A percentile compares a stretch with the other conserved stretches of the same genome.
Evolutionary conservation across 2,797 vertebrate genomes (phyloP).

Genomic region (Limnodromus scolopaceus): DNA sequence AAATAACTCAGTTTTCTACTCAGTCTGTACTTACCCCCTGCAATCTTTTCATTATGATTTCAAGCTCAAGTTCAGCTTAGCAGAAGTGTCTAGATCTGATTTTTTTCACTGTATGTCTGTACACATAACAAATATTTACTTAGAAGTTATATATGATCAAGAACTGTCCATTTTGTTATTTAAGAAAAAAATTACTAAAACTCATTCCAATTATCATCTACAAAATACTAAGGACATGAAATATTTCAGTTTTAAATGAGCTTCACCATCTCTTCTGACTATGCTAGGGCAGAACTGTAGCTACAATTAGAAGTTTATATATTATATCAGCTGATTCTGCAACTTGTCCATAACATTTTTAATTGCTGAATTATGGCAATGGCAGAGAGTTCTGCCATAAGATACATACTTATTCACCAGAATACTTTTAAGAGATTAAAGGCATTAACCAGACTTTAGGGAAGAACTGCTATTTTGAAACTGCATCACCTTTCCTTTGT

Average conservation of each 20-base stretch:
- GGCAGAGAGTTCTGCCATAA: not conserved
- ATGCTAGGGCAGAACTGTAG: not conserved
- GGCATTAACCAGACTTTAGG: not conserved
- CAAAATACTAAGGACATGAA: not conserved
- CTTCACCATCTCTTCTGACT: not conserved
- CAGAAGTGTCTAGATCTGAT: not conserved
- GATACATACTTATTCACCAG: not conserved
- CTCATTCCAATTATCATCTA: not conserved
- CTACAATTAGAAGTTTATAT: not conserved
- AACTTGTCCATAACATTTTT: not conserved
- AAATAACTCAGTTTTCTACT: not conserved
- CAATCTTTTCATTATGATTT: not conserved
- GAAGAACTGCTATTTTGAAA: not conserved
- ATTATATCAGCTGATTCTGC: not conserved
- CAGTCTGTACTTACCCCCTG: not conserved
- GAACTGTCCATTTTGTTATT: not conserved
- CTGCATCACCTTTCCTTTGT: not conserved
- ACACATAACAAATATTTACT: not conserved
- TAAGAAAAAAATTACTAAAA: not conserved
- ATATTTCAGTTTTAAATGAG: not conserved
- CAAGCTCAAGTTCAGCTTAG: not conserved
- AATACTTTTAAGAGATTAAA: not conserved
- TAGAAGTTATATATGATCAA: not conserved
- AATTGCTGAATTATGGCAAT: not conserved
- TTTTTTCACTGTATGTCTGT: not conserved